Base-by-base conservation (phyloP, 1,140 invertebrate species). In the Heliothis virescens region DNA sequence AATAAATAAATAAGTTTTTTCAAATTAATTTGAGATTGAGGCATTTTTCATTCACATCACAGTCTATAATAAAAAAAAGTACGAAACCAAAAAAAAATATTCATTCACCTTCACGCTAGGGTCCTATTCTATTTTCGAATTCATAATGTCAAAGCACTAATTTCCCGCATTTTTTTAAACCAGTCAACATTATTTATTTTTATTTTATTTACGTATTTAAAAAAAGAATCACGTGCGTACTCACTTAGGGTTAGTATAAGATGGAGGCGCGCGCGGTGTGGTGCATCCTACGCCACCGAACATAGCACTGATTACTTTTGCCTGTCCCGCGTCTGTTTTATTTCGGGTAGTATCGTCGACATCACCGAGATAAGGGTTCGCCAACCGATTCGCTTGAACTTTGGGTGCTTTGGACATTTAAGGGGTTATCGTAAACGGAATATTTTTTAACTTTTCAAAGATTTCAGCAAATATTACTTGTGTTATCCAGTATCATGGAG, bases 271-370 rank as follows among this genome's bases (percentile, higher is more conserved):
- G 74, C 55, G 55, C 72, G 57, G 34, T 34, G 52, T 41, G 12
- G 74, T 76, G 16, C 74, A 76, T 76, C 48, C 59, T 76, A 65
- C 16, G 74, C 48, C 59, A 76, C 74, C 55, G 48, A 41, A 63
- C 60, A 65, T 76, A 52, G 26, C 34, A 76, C 74, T 76, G 74
- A 76, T 52, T 53, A 65, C 21, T 65, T 76, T 76, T 52, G 50
- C 41, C 48, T 15, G 48, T 11, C 9, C 41, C 74, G 59, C 48
- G 18, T 47, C 59, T 53, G 48, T 76, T 76, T 63, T 76, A 76
- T 76, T 71, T 76, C 48, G 50, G 57, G 10, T 15, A 63, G 74
- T 53, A 76, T 65, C 59, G 60, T 15, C 16, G 34, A 29, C 53
- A 48, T 48, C 48, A 48, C 4, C 2, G 0, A 52, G 67, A 71